Conservation (phyloP, 2,888 invertebrate species). For the Catocala fraxini region DNA sequence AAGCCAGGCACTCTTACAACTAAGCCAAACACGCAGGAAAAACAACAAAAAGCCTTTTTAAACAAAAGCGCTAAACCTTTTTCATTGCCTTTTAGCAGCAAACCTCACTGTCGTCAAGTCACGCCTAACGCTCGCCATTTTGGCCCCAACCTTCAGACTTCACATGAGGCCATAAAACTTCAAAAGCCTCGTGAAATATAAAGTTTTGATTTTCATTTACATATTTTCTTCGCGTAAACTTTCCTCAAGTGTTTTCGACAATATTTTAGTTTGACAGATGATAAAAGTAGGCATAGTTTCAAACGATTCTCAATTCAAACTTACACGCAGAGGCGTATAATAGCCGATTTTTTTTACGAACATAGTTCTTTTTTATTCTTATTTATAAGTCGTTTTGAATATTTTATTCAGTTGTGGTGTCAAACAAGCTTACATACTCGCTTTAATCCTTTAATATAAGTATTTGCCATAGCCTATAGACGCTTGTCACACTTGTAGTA, state of each 20-base stretch:
- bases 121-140: constrained; percentile 36
- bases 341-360: no score
- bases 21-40: neutral
- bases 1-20: no score
- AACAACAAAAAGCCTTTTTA: constrained; percentile 15
- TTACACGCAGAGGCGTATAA: no score
- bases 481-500: no score
- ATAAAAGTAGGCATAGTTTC: neutral
- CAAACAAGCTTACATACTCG: no score
- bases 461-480: no score
- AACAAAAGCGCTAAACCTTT: constrained; percentile 46
- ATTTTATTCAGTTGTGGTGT: no score
- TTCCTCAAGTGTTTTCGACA: constrained; percentile 8
- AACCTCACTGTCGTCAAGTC: constrained; percentile 12
- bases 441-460: no score
- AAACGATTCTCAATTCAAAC: neutral
- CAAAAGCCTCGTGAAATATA: constrained; percentile 35
- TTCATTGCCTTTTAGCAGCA: constrained; percentile 41
- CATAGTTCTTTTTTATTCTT: no score
- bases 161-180: constrained; percentile 40
- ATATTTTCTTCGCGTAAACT: constrained; percentile 14
- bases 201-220: constrained; percentile 30
- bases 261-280: constrained; percentile 1
- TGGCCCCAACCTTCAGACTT: constrained; percentile 31
- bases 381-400: no score